These are phyloP conservation scores for Drosophila kambysellisi DNA, from an alignment of 2,888 invertebrate species.

Conservation along the genomic window DNA sequence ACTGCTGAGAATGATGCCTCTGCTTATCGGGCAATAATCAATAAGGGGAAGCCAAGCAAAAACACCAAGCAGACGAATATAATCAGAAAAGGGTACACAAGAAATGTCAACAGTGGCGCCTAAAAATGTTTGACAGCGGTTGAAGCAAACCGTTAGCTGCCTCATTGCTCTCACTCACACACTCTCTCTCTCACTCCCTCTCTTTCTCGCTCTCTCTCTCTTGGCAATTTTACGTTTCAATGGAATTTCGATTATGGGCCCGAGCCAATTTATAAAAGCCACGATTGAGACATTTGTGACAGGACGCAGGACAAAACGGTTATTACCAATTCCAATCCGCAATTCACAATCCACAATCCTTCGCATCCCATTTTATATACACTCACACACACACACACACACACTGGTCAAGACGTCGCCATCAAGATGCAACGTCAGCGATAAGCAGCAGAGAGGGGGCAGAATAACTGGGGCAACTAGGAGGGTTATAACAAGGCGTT, in stretches of 20 bases:
- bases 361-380: conserved; percentile 48
- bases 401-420: conserved; percentile 16
- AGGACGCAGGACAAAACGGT: conserved; percentile 69
- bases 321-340: conserved; percentile 58
- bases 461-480: conserved; percentile 35
- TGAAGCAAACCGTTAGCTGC: conserved; percentile 54
- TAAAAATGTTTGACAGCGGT: conserved; percentile 46
- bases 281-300: conserved; percentile 77
- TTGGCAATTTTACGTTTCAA: conserved; percentile 82
- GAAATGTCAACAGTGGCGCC: conserved; percentile 66
- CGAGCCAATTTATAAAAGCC: conserved; percentile 74
- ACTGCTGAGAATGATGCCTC: conserved; percentile 23
- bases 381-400: conserved; percentile 8
- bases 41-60: conserved; percentile 39
- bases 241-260: conserved; percentile 82
- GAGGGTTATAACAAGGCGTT: conserved; percentile 61
- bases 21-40: conserved; percentile 51
- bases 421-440: conserved; percentile 68
- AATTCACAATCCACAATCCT: conserved; percentile 52
- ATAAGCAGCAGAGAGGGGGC: conserved; percentile 54
- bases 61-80: neutral
- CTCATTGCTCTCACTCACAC: conserved; percentile 14
- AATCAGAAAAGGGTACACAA: conserved; percentile 48
- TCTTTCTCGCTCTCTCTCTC: conserved; percentile 3
- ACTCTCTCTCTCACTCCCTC: conserved; percentile 2